These are phyloP conservation scores for Peromyscus maniculatus DNA, from an alignment of 2,113 vertebrate species.

Conservation along the genomic window DNA sequence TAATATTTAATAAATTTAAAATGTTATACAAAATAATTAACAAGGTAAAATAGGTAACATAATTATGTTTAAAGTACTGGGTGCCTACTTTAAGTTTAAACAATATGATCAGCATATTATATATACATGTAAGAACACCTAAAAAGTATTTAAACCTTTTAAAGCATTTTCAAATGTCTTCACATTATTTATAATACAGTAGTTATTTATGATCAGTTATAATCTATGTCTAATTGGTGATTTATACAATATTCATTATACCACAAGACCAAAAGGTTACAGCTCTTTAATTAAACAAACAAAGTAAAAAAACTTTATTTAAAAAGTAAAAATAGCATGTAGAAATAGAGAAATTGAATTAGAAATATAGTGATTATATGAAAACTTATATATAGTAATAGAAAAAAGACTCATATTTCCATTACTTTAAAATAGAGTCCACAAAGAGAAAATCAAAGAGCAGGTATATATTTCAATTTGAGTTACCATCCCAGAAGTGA, in stretches of 20 bases:
- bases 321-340: not conserved
- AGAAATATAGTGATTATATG: not conserved
- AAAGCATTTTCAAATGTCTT: not conserved
- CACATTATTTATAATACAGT: not conserved
- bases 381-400: not conserved
- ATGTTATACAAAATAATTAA: not conserved
- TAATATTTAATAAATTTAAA: not conserved
- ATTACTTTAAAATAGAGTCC: not conserved
- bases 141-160: not conserved
- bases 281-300: not conserved
- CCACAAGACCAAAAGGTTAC: not conserved
- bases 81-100: not conserved
- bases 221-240: not conserved
- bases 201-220: not conserved
- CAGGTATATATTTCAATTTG: not conserved
- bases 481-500: not conserved
- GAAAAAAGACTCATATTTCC: not conserved
- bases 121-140: not conserved
- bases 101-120: not conserved
- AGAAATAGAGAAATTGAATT: not conserved
- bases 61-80: not conserved
- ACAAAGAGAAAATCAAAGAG: not conserved
- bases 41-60: not conserved
- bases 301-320: not conserved
- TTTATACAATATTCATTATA: not conserved